phyloP scores from a whole-genome alignment of 1,140 invertebrate species.

The Drosophila ercepeae region DNA sequence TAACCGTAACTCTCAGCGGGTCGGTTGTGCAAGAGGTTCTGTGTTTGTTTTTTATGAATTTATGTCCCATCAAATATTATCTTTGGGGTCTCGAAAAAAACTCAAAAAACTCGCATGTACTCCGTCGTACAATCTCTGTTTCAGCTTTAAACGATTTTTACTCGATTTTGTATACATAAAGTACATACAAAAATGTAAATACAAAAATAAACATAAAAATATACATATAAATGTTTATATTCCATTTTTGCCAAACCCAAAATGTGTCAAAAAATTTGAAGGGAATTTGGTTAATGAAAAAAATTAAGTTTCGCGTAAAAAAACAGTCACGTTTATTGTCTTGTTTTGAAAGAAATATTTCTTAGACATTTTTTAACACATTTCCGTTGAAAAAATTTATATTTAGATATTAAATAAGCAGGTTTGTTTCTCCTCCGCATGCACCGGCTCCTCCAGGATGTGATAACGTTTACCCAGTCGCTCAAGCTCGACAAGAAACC shows the following conservation, averaged over 20 bases:
- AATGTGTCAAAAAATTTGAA: background rate
- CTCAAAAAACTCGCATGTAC: background rate
- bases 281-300: background rate
- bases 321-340: background rate
- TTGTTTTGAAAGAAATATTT: too few species aligned
- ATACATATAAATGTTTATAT: too few species aligned
- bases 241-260: conserved; percentile 31
- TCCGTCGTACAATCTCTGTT: background rate
- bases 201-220: too few species aligned
- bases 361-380: too few species aligned
- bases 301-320: background rate
- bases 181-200: too few species aligned
- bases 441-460: too few species aligned
- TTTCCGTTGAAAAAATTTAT: too few species aligned
- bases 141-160: conserved; percentile 14
- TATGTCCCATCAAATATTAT: conserved; percentile 73
- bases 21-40: conserved; percentile 12
- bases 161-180: too few species aligned
- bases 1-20: conserved; percentile 74
- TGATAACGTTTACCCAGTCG: too few species aligned
- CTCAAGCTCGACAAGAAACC: too few species aligned
- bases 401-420: too few species aligned
- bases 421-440: too few species aligned
- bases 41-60: conserved; percentile 45
- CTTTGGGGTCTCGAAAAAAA: conserved; percentile 42